Evolutionary conservation across 2,113 vertebrate species (phyloP), one percentile per base, ranked within the genome.

Genomic region (Oreochromis aureus): DNA sequence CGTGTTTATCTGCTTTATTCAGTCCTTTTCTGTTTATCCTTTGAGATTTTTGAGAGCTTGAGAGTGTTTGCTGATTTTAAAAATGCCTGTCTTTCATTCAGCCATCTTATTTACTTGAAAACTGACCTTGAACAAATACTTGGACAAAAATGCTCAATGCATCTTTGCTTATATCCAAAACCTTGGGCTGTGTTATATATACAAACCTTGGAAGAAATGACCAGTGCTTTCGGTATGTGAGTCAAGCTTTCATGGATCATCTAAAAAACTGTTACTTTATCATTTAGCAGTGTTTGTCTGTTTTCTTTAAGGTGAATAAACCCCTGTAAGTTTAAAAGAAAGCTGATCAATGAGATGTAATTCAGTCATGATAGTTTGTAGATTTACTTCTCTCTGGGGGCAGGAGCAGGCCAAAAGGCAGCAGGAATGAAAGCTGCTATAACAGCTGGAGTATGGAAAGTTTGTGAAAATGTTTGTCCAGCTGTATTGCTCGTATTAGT

Each of bases 121-220:
- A 71, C 32, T 30, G 54, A 59, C 73, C 80, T 76, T 76, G 41
- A 76, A 15, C 19, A 69, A 30, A 22, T 48, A 56, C 22, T 58
- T 81, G 79, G 44, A 19, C 1, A 73, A 44, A 81, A 63, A 46
- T 5, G 69, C 39, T 66, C 82, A 89, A 73, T 2, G 8, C 4
- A 15, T 16, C 18, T 27, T 61, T 88, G 83, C 36, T 82, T 89
- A 63, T 22, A 88, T 55, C 32, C 2, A 27, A 87, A 91, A 89
- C 87, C 16, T 44, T 19, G 53, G 39, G 2, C n/a, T 83, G 15
- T 88, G 87, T 93, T 92, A 46, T 55, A 79, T 87, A 89, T 30
- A 90, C 94, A 93, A 86, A 86, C 46, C n/a, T 24, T 4, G 9
- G 39, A 82, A 46, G 11, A 69, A 71, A 51, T 44, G 5, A 71